Evolutionary conservation across 2,888 invertebrate genomes (phyloP).

Genomic region (Cyclophora albipunctata): DNA sequence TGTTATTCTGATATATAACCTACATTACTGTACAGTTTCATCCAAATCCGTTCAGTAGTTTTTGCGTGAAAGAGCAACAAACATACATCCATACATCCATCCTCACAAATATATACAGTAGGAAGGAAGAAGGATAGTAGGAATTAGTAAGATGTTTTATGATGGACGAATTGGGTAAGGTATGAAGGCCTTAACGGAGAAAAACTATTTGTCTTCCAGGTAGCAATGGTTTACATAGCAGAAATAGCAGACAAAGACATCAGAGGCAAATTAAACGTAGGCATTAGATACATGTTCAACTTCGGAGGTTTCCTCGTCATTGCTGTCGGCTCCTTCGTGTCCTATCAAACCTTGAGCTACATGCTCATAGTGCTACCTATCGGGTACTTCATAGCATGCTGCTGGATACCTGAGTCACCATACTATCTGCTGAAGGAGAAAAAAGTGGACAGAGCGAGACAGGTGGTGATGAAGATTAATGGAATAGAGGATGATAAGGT

Average conservation of each 20-base stretch:
- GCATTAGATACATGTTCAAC: conserved; percentile 43
- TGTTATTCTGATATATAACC: no score
- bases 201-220: conserved; percentile 28
- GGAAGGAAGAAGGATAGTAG: no score
- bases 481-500: conserved; percentile 40
- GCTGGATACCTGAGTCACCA: conserved; percentile 75
- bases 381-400: conserved; percentile 55
- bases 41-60: no score
- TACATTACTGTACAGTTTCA: no score
- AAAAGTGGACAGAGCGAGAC: conserved; percentile 50
- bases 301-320: conserved; percentile 51
- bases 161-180: no score
- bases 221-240: conserved; percentile 49
- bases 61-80: no score
- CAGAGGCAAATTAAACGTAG: conserved; percentile 42
- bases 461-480: conserved; percentile 44
- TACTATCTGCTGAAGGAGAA: conserved; percentile 71
- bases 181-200: background rate
- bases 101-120: no score
- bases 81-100: no score
- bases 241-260: conserved; percentile 62
- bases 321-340: conserved; percentile 45
- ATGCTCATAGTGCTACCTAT: conserved; percentile 55
- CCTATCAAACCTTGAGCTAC: conserved; percentile 49
- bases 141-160: no score